Evolutionary conservation across 2,113 vertebrate genomes (phyloP).

Genomic region (Polypterus senegalus): DNA sequence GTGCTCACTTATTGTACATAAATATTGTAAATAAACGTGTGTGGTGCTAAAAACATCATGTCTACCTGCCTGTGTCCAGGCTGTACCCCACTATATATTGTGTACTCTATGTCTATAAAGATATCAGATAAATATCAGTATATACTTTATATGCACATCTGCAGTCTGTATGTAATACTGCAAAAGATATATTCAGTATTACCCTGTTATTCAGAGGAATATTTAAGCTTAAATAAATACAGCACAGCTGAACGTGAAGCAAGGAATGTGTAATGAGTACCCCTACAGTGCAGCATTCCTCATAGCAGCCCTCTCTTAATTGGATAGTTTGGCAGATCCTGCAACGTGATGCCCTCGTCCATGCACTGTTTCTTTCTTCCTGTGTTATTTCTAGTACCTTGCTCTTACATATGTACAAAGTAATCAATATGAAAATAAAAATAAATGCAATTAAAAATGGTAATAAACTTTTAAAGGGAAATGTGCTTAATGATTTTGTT

Average conservation of each 20-base stretch:
- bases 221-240: conserved; percentile 34
- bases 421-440: conserved; percentile 71
- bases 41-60: too few species aligned
- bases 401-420: conserved; percentile 3
- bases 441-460: conserved; percentile 90
- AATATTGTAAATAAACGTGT: too few species aligned
- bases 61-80: too few species aligned
- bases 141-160: too few species aligned
- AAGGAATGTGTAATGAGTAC: conserved; percentile 43
- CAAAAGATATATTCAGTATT: too few species aligned
- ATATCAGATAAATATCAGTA: too few species aligned
- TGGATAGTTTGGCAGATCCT: conserved; percentile 51
- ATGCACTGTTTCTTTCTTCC: conserved; percentile 33
- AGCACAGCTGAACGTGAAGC: conserved; percentile 29
- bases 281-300: conserved; percentile 46
- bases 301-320: conserved; percentile 52
- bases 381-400: neutral
- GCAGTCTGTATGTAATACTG: too few species aligned
- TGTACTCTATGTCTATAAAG: too few species aligned
- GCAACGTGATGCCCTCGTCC: conserved; percentile 51
- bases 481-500: conserved; percentile 74
- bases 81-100: too few species aligned
- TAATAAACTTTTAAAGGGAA: conserved; percentile 74
- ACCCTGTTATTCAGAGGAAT: conserved; percentile 25
- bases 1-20: too few species aligned